A percentile compares a stretch with the other conserved stretches of the same genome.
These are phyloP conservation scores for Sminthurides aquaticus DNA, from an alignment of 2,888 invertebrate genomes.

Conservation along the genomic window DNA sequence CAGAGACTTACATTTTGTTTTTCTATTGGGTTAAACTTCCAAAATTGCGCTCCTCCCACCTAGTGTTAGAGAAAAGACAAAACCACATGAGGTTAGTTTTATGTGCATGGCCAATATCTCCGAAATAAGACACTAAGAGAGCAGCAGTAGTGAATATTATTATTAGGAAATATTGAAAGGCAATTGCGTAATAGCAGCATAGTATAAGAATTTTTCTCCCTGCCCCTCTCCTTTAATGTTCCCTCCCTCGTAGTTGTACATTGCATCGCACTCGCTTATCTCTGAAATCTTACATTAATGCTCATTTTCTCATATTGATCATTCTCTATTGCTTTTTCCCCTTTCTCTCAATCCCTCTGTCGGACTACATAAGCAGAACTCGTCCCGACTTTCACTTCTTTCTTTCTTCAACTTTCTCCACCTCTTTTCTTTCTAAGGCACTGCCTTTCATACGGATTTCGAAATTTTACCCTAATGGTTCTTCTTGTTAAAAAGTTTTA, in stretches of 20 bases:
- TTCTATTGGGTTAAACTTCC: constrained; percentile 43
- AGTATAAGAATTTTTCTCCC: background rate
- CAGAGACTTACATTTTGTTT: constrained; percentile 35
- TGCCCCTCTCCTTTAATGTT: background rate
- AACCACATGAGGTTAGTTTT: constrained; percentile 43
- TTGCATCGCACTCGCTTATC: too few relatives aligned
- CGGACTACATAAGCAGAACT: background rate
- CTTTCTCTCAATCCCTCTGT: background rate
- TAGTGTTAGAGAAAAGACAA: constrained; percentile 44
- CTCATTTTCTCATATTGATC: too few relatives aligned
- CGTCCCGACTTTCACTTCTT: background rate
- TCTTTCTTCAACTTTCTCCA: too few relatives aligned
- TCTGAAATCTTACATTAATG: too few relatives aligned
- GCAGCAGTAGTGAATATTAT: background rate
- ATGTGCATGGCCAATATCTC: constrained; percentile 20
- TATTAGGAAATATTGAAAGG: background rate
- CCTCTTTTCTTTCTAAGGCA: too few relatives aligned
- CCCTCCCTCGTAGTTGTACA: background rate
- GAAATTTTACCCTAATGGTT: too few relatives aligned
- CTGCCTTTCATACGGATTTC: too few relatives aligned
- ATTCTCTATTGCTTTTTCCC: too few relatives aligned
- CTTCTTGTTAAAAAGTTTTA: too few relatives aligned
- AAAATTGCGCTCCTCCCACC: constrained; percentile 43
- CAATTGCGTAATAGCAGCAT: background rate
- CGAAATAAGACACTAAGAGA: constrained; percentile 3